Evolutionary conservation across 2,113 vertebrate species (phyloP).

Genomic region (Colinus virginianus): DNA sequence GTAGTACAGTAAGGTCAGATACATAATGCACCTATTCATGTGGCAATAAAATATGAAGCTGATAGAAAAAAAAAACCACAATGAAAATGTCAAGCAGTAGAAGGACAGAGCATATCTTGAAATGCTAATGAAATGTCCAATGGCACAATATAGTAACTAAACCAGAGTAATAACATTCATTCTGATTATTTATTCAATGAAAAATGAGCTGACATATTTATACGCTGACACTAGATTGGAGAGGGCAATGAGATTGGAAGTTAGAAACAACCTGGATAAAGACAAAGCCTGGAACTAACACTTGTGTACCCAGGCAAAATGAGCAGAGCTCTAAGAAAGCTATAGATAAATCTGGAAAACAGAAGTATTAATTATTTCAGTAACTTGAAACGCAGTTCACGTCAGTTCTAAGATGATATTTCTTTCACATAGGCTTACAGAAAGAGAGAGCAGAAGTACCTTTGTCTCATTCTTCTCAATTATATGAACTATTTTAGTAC

Average conservation of each 20-base stretch:
- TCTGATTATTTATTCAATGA: neutral
- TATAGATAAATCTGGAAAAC: neutral
- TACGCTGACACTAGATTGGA: neutral
- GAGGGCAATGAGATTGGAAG: neutral
- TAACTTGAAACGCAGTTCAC: neutral
- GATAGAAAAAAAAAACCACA: neutral
- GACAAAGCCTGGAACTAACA: neutral
- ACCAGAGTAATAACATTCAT: neutral
- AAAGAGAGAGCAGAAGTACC: neutral
- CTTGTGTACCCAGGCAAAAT: neutral
- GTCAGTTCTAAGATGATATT: neutral
- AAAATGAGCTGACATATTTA: neutral
- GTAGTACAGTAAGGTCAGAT: neutral
- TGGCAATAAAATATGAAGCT: neutral
- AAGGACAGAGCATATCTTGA: neutral
- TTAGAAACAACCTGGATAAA: neutral
- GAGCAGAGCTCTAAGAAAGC: neutral
- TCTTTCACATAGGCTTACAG: neutral
- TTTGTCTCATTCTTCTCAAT: neutral
- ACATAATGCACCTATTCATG: neutral
- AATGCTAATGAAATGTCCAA: neutral
- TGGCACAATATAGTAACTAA: neutral
- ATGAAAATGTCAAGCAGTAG: neutral
- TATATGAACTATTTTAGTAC: neutral
- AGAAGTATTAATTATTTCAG: neutral